Percentiles rank a stretch among this genome's conserved stretches.
Conservation (phyloP, 2,888 invertebrate species). For the Poecilobothrus nobilitatus region DNA sequence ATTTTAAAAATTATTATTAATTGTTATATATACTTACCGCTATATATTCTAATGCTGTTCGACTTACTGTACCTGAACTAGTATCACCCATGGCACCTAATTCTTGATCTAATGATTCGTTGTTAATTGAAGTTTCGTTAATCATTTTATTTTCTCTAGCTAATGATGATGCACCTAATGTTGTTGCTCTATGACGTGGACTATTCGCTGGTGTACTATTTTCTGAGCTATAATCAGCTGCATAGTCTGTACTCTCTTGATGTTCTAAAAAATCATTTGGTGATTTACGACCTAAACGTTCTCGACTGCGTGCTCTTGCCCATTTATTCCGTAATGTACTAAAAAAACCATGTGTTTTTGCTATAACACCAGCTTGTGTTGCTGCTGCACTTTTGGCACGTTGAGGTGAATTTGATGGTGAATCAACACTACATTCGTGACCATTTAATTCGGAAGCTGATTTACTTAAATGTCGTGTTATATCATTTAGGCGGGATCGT, state of each 20-base stretch:
- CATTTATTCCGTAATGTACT: conserved; percentile 72
- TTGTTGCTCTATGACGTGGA: conserved; percentile 59
- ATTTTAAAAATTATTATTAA: too few species aligned
- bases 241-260: conserved; percentile 58
- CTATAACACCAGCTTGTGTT: conserved; percentile 61
- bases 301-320: conserved; percentile 65
- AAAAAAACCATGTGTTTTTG: conserved; percentile 75
- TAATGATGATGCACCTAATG: conserved; percentile 47
- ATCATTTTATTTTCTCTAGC: conserved; percentile 38
- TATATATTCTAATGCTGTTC: conserved; percentile 18
- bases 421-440: conserved; percentile 48
- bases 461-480: conserved; percentile 64
- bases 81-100: conserved; percentile 24
- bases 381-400: conserved; percentile 45
- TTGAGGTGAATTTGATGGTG: conserved; percentile 48
- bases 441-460: conserved; percentile 73
- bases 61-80: neutral
- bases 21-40: conserved; percentile 17
- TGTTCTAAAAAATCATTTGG: conserved; percentile 51
- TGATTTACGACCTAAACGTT: conserved; percentile 52
- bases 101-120: conserved; percentile 35
- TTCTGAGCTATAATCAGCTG: conserved; percentile 73
- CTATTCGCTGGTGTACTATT: conserved; percentile 66
- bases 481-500: conserved; percentile 19
- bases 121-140: conserved; percentile 33